Evolutionary conservation across 2,888 invertebrate genomes (phyloP).

Genomic region (Masnerella sp.): DNA sequence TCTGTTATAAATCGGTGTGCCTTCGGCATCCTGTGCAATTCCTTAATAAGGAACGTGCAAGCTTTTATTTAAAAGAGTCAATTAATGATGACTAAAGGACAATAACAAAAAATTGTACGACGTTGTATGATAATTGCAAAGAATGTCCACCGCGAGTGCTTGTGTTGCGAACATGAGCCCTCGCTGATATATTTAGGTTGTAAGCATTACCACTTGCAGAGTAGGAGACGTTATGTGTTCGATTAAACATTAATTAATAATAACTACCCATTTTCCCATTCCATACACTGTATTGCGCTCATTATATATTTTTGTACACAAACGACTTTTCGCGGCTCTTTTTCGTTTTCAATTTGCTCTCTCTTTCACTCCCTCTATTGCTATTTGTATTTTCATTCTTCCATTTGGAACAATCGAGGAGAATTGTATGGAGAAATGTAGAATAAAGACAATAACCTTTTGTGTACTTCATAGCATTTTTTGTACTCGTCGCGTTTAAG

Average conservation of each 20-base stretch:
- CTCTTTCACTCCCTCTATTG: not conserved
- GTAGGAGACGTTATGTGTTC: constrained; percentile 39
- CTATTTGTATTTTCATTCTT: constrained; percentile 6
- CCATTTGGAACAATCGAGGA: constrained; percentile 15
- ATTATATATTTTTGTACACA: constrained; percentile 42
- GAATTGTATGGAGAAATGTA: constrained; percentile 19
- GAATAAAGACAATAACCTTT: constrained; percentile 51
- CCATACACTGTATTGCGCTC: constrained; percentile 39
- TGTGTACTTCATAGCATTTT: constrained; percentile 45
- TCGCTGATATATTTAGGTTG: constrained; percentile 26
- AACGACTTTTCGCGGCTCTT: constrained; percentile 7
- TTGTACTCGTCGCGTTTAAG: constrained; percentile 52
- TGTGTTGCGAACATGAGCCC: constrained; percentile 23
- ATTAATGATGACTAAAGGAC: constrained; percentile 24
- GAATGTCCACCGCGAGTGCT: constrained; percentile 22
- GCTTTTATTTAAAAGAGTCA: constrained; percentile 15
- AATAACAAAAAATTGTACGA: constrained; percentile 27
- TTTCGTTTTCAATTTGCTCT: not conserved
- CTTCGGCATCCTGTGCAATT: constrained; percentile 34
- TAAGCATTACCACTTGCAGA: constrained; percentile 44
- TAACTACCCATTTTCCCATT: constrained; percentile 19
- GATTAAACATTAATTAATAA: constrained; percentile 24
- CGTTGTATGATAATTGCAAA: constrained; percentile 48
- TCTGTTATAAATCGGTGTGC: constrained; percentile 15
- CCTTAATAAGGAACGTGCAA: constrained; percentile 23